A percentile compares a stretch with the other conserved stretches of the same genome.
Conservation (phyloP, 35 echinoderm and acorn worm species). For the Apostichopus japonicus region DNA sequence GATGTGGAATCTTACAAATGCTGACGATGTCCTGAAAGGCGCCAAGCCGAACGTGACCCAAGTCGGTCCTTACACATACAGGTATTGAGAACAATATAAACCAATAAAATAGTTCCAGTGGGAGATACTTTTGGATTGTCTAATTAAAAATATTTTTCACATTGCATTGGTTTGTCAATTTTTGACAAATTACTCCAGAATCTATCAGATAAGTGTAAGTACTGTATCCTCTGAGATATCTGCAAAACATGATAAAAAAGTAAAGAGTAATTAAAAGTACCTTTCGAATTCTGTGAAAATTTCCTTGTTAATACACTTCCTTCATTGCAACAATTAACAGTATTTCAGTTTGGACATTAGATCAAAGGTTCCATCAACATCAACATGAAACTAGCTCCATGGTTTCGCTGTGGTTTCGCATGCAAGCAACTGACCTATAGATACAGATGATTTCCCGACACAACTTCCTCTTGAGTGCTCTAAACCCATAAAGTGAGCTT, state of each 20-base stretch:
- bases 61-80: conserved; percentile 23
- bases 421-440: neutral
- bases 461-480: no score
- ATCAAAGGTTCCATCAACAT: neutral
- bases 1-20: conserved; percentile 16
- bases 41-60: neutral
- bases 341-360: neutral
- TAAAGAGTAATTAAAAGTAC: no score
- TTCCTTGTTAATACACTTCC: no score
- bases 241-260: neutral
- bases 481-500: no score
- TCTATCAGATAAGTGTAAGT: no score
- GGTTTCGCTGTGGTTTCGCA: neutral
- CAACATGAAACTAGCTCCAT: neutral
- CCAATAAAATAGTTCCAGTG: no score
- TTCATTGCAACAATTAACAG: no score
- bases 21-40: neutral
- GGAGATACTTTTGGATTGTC: no score
- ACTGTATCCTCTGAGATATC: neutral
- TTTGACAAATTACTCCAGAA: neutral
- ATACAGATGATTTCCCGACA: no score
- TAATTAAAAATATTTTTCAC: neutral
- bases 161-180: neutral
- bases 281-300: no score
- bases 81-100: neutral